Base-by-base conservation (phyloP, 2,113 vertebrate genomes). In the Ceyx margarethae region DNA sequence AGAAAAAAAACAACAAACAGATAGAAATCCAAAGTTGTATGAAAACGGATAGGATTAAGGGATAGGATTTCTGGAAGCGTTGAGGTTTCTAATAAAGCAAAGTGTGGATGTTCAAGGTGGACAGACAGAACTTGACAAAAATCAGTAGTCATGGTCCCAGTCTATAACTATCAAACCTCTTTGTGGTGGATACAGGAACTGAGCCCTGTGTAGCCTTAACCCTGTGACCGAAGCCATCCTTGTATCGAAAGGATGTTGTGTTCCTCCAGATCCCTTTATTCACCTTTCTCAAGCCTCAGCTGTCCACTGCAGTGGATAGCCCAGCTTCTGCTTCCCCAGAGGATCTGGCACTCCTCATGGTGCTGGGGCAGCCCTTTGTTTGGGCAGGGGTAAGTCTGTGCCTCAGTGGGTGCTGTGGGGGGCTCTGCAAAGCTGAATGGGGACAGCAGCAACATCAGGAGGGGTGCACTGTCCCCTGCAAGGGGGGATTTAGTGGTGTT, bases 161-260 rank as follows among this genome's bases (percentile, higher is more conserved):
- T 15, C 37, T 33, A 1, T 53, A 37, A 8, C 33, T 18, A 25
- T 15, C 43, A 53, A n/a, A 11, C 15, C 35, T 51, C 31, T 31
- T 0, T 7, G 23, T 22, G 15, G 29, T 5, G 74, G 40, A 16
- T 12, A 4, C 1, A 13, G 51, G 22, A 37, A 7, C 2, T 8
- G 45, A 58, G 21, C n/a, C 26, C 12, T 50, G 6, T 13, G 26
- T 11, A 15, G 61, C 53, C 1, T 1, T 33, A 19, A 15, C 33
- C 18, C n/a, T 7, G 42, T 21, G 17, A 4, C 43, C 51, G 87
- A 29, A 40, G 40, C 9, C 25, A 26, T 25, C 60, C 37, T 3
- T 2, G 0, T 31, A 1, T 33, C 10, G 2, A 29, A 28, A 45
- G 67, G 53, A 25, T 33, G 53, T 33, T 6, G 0, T 0, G 10